These are phyloP conservation scores for Ganaspis sp. DNA, from an alignment of 1,140 invertebrate genomes.

Conservation along the genomic window DNA sequence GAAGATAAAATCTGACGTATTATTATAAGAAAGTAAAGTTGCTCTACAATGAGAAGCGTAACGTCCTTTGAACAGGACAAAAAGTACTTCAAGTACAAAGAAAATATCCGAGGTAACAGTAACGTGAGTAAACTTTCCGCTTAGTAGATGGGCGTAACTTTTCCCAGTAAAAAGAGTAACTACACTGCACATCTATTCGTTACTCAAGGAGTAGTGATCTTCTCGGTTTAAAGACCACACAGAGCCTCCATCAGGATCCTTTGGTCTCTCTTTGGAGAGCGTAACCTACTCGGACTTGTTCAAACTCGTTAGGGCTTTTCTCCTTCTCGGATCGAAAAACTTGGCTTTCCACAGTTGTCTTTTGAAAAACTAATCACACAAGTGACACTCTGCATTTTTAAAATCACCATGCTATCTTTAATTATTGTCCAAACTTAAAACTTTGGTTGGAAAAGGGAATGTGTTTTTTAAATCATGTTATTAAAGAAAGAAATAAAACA, in stretches of 20 bases:
- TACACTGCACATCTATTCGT: neutral
- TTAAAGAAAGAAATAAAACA: too few species aligned
- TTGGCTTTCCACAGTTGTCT: neutral
- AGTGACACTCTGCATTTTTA: neutral
- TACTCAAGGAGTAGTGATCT: conserved; percentile 4
- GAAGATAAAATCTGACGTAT: conserved; percentile 24
- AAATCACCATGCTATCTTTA: neutral
- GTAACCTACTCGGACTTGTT: neutral
- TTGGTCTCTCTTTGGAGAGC: neutral
- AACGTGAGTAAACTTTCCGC: conserved; percentile 22
- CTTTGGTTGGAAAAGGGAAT: neutral
- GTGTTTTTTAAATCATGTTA: too few species aligned
- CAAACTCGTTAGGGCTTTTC: neutral
- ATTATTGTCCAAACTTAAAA: neutral
- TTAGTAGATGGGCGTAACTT: conserved; percentile 16
- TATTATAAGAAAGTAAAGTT: conserved; percentile 20
- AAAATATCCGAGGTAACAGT: conserved; percentile 24
- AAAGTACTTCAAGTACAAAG: conserved; percentile 22
- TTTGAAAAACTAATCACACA: neutral
- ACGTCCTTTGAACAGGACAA: conserved; percentile 1
- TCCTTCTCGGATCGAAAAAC: neutral
- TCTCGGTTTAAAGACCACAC: neutral
- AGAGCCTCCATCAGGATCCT: neutral
- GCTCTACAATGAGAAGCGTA: conserved; percentile 1
- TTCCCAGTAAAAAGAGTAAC: neutral